A percentile compares a stretch with the other conserved stretches of the same genome.
Evolutionary conservation across 2,888 invertebrate species (phyloP).

Genomic region (Copidosoma aretas): DNA sequence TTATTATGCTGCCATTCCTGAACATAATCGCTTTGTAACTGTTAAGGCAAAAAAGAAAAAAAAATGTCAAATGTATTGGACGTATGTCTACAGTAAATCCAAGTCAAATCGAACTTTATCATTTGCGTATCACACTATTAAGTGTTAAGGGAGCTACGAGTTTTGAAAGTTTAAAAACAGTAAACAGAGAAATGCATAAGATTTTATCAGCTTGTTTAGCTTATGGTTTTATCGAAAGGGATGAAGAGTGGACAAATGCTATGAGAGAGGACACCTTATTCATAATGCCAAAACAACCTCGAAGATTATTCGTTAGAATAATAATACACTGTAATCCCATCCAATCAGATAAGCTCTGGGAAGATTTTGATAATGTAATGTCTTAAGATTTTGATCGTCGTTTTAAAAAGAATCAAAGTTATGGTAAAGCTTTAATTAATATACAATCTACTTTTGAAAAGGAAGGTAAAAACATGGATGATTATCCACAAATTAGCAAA

Average conservation of each 20-base stretch:
- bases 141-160: slow-evolving; percentile 47
- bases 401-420: background rate
- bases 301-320: slow-evolving; percentile 49
- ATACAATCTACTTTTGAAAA: background rate
- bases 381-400: slow-evolving; percentile 34
- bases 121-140: slow-evolving; percentile 43
- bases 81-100: slow-evolving; percentile 15
- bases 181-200: slow-evolving; percentile 44
- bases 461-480: slow-evolving; percentile 4
- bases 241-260: slow-evolving; percentile 29
- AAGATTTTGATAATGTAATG: slow-evolving; percentile 39
- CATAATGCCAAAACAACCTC: slow-evolving; percentile 45
- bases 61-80: slow-evolving; percentile 2
- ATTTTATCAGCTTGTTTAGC: slow-evolving; percentile 24
- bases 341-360: slow-evolving; percentile 40
- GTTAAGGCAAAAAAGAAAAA: background rate
- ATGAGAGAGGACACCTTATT: slow-evolving; percentile 18
- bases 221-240: slow-evolving; percentile 32
- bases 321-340: slow-evolving; percentile 43
- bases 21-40: background rate
- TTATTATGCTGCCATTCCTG: slow-evolving; percentile 4
- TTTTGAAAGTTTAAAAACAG: slow-evolving; percentile 48
- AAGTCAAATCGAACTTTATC: slow-evolving; percentile 15
- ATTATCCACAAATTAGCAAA: background rate
- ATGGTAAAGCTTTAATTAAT: background rate